Conservation (phyloP, 2,797 vertebrate genomes). For the Darevskia nairensis region DNA sequence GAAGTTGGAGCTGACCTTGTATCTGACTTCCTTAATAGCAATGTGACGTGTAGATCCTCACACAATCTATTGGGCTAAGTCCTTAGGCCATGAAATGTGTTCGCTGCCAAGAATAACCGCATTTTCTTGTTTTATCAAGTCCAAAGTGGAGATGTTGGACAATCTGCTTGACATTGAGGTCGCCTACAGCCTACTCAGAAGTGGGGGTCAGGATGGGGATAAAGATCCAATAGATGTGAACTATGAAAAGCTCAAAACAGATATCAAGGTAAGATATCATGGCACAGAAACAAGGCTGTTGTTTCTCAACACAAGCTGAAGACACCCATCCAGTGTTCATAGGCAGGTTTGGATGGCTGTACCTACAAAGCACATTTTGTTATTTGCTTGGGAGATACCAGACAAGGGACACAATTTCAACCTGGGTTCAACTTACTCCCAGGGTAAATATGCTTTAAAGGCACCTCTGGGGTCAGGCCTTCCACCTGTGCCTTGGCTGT, state of each 20-base stretch:
- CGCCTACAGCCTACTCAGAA: constrained; percentile 95
- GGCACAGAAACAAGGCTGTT: background rate
- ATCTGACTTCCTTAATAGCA: background rate
- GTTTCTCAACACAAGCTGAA: too few species aligned
- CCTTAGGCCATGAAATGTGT: background rate
- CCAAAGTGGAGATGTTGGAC: constrained; percentile 98
- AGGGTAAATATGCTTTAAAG: too few species aligned
- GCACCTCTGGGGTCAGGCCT: too few species aligned
- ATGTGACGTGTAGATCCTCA: background rate
- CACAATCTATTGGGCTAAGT: background rate
- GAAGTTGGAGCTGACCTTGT: background rate
- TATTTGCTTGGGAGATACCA: background rate
- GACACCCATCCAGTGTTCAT: background rate
- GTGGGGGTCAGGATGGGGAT: constrained; percentile 91
- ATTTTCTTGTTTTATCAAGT: constrained; percentile 75
- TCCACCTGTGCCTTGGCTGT: too few species aligned
- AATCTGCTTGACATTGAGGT: constrained; percentile 98
- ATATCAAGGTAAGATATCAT: constrained; percentile 86
- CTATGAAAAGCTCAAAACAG: constrained; percentile 97
- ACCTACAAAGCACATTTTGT: background rate
- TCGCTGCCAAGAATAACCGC: background rate
- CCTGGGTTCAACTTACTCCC: background rate
- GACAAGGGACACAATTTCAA: background rate
- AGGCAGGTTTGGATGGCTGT: background rate
- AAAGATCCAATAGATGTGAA: constrained; percentile 97